These are phyloP conservation scores for Drosophila paranaensis DNA, from an alignment of 2,888 invertebrate genomes.

Conservation along the genomic window DNA sequence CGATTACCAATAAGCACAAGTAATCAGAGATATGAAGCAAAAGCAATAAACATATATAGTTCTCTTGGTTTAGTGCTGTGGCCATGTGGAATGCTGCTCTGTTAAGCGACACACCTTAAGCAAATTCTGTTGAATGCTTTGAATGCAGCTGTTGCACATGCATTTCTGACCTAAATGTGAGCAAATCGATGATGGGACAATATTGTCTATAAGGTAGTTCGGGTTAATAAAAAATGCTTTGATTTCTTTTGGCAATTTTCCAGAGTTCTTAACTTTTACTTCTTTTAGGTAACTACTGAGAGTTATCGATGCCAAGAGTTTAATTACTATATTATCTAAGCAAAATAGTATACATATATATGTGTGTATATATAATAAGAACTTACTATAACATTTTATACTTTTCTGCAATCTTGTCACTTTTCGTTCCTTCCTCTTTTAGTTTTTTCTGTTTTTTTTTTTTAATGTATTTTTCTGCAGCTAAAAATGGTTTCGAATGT, in stretches of 20 bases:
- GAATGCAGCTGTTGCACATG: background rate
- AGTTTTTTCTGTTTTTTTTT: background rate
- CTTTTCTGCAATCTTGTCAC: constrained; percentile 1
- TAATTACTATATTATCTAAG: no score
- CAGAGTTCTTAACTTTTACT: background rate
- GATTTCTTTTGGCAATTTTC: background rate
- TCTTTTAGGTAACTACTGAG: background rate
- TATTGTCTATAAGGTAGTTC: background rate
- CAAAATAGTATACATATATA: no score
- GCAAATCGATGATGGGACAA: background rate
- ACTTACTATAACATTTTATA: constrained; percentile 30
- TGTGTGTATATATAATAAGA: background rate
- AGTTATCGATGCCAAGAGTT: no score
- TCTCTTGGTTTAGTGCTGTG: no score
- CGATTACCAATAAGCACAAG: background rate
- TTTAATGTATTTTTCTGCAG: background rate
- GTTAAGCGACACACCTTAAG: background rate
- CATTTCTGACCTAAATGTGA: background rate
- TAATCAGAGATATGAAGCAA: no score
- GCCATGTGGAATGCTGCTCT: background rate
- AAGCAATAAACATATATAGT: no score
- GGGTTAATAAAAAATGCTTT: background rate
- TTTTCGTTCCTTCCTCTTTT: background rate
- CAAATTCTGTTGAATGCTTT: background rate
- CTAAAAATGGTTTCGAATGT: background rate